Percentiles rank a stretch among this genome's conserved stretches.
Conservation (phyloP, 2,113 vertebrate species). For the Spizaetus ornatus region DNA sequence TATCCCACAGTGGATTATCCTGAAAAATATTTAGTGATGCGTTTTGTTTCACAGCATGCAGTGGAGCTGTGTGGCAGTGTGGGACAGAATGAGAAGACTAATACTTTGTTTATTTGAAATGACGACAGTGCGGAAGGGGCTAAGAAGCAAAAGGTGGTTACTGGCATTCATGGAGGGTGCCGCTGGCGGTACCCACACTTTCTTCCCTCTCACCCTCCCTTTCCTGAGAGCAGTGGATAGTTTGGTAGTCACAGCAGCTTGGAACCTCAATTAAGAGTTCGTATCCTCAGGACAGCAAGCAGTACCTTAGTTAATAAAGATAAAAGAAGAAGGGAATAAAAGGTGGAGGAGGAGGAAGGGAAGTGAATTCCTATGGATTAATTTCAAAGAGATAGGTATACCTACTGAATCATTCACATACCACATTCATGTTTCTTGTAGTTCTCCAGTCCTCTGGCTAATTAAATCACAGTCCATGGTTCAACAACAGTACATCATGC, state of each 20-base stretch:
- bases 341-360: not conserved
- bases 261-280: not conserved
- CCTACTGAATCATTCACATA: not conserved
- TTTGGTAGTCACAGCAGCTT: not conserved
- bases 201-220: not conserved
- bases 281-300: not conserved
- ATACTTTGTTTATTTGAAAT: not conserved
- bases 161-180: not conserved
- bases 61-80: not conserved
- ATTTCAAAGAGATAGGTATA: not conserved
- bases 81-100: not conserved
- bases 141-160: not conserved
- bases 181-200: not conserved
- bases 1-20: slow-evolving; percentile 16
- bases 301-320: not conserved
- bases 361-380: not conserved
- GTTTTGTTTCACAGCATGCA: slow-evolving; percentile 2
- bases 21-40: not conserved
- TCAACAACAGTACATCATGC: not conserved
- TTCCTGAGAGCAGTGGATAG: not conserved
- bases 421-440: not conserved
- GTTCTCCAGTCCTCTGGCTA: not conserved
- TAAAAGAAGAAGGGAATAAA: not conserved
- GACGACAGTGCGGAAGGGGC: not conserved
- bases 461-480: not conserved